These are phyloP conservation scores for Agonum fuliginosum DNA, from an alignment of 2,888 invertebrate species.

Conservation along the genomic window DNA sequence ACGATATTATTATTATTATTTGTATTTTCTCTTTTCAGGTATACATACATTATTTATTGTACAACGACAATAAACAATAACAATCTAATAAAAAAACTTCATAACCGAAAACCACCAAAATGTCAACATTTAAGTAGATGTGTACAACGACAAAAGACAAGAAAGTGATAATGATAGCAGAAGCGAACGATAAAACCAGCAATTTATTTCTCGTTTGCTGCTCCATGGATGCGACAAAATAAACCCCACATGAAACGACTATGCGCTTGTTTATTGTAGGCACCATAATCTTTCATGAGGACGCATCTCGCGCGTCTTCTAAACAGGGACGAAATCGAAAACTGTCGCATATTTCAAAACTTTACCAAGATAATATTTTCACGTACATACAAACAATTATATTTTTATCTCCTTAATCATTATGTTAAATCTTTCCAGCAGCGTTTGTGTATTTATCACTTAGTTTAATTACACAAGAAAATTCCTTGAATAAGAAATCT, in stretches of 20 bases:
- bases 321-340: neutral
- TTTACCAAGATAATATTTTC: constrained; percentile 44
- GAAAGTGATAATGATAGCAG: neutral
- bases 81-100: neutral
- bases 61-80: too few relatives aligned
- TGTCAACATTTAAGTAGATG: neutral
- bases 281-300: constrained; percentile 22
- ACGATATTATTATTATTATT: too few relatives aligned
- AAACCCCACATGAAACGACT: constrained; percentile 1
- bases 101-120: neutral
- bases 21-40: too few relatives aligned
- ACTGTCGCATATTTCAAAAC: constrained; percentile 2
- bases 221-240: neutral
- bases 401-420: constrained; percentile 23
- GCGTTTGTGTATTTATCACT: neutral
- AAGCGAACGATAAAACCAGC: neutral
- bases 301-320: constrained; percentile 27
- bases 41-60: too few relatives aligned
- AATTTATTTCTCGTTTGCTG: neutral
- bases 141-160: neutral
- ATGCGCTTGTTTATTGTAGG: neutral
- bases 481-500: constrained; percentile 27
- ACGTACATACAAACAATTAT: constrained; percentile 16
- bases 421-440: neutral
- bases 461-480: constrained; percentile 14